Evolutionary conservation across 2,113 vertebrate genomes (phyloP), one percentile per base, ranked within the genome.

Genomic region (Oryctolagus cuniculus): DNA sequence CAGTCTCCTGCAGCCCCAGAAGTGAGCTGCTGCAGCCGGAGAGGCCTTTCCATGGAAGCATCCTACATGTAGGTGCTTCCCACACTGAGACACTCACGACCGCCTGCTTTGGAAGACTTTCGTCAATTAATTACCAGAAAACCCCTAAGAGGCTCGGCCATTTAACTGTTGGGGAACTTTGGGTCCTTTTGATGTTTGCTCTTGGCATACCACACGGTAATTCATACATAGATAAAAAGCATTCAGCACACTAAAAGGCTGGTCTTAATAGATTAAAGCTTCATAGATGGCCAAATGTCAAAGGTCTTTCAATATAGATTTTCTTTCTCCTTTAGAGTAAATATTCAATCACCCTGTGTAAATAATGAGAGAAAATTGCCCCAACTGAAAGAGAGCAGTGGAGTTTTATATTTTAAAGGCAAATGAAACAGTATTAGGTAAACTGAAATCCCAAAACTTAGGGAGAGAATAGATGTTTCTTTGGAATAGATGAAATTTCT

Each of bases 221-320:
- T 92, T 95, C 82, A 87, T 55, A 78, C 53, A 81, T 77, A 96
- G 96, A 95, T 96, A 94, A 97, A 95, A 94, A 90, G 55, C 75
- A 55, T 82, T 86, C 44, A 22, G 3, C 15, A 79, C 58, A 90
- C 82, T 90, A 70, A 97, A 93, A 80, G 70, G 25, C 74, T 93
- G 89, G 86, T 94, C 91, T 94, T 79, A 49, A 73, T 66, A 96
- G 96, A 94, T 86, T 89, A 95, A 96, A 94, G 72, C 72, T 89
- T 90, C 81, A 27, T 66, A 72, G 84, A 51, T 92, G 44, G 87
- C 89, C 94, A 92, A 93, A 17, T 87, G 95, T 88, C 95, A 94
- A 93, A 96, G 77, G 90, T 85, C 92, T 91, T 85, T 94, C 88
- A 82, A 36, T 85, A 86, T 66, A 72, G 58, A 63, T 94, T 93